Percentiles rank a stretch among this genome's conserved stretches.
Evolutionary conservation across 1,140 invertebrate genomes (phyloP).

Genomic region (Tetramorium alpestre): DNA sequence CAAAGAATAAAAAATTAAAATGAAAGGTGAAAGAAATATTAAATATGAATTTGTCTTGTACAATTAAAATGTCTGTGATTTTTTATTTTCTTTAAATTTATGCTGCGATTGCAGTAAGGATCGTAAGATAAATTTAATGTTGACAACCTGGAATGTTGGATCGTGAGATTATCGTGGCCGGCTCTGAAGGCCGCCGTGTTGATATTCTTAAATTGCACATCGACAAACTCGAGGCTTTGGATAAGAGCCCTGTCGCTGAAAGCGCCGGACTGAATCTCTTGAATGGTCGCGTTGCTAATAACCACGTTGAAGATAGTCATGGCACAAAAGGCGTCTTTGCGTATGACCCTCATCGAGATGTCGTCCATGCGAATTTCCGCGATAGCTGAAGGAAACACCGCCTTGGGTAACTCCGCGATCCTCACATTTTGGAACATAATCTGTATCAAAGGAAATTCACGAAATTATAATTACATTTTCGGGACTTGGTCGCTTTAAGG

Average conservation of each 20-base stretch:
- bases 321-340: constrained; percentile 88
- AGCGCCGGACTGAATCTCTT: constrained; percentile 87
- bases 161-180: constrained; percentile 88
- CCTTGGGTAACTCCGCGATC: constrained; percentile 87
- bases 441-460: constrained; percentile 80
- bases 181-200: constrained; percentile 88
- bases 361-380: constrained; percentile 88
- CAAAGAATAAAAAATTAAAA: neutral
- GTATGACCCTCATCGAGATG: constrained; percentile 86
- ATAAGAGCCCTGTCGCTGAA: constrained; percentile 89
- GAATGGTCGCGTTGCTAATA: constrained; percentile 88
- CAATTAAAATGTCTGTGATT: neutral
- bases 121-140: neutral
- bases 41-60: neutral
- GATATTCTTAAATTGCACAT: constrained; percentile 87
- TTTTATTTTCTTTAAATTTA: neutral
- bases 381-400: constrained; percentile 88
- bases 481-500: constrained; percentile 85
- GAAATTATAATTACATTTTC: constrained; percentile 33
- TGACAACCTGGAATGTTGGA: constrained; percentile 88
- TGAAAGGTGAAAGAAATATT: neutral
- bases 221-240: constrained; percentile 87
- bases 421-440: constrained; percentile 88
- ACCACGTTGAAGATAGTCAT: constrained; percentile 88
- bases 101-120: neutral